phyloP scores from a whole-genome alignment of 1,140 invertebrate species.

The Drosophila rufa region DNA sequence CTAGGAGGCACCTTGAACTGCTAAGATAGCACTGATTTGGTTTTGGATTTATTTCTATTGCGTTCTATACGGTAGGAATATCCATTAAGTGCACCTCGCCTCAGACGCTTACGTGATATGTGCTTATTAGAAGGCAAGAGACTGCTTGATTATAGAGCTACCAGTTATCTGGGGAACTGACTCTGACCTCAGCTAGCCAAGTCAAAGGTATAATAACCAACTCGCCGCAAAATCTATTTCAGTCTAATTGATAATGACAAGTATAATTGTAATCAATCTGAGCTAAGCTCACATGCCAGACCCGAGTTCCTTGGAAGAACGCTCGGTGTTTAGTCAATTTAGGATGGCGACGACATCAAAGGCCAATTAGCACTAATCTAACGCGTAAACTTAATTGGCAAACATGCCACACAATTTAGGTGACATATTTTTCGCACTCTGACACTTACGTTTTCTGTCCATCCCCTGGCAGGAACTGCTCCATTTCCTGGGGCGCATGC shows the following conservation, averaged over 20 bases:
- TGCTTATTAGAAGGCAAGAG: slow-evolving; percentile 33
- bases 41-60: slow-evolving; percentile 24
- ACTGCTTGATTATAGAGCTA: slow-evolving; percentile 31
- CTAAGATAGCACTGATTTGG: slow-evolving; percentile 10
- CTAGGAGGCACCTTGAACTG: slow-evolving; percentile 13
- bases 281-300: neutral
- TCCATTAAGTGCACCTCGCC: slow-evolving; percentile 6
- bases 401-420: slow-evolving; percentile 46
- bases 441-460: slow-evolving; percentile 71
- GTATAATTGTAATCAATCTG: slow-evolving; percentile 37
- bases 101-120: slow-evolving; percentile 32
- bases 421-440: slow-evolving; percentile 47
- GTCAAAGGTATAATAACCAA: neutral
- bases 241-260: slow-evolving; percentile 14
- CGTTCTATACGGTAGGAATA: slow-evolving; percentile 21
- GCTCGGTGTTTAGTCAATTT: slow-evolving; percentile 34
- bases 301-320: slow-evolving; percentile 1
- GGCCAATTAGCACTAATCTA: slow-evolving; percentile 58
- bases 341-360: slow-evolving; percentile 46
- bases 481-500: slow-evolving; percentile 86
- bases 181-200: neutral
- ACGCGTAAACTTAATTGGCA: slow-evolving; percentile 62
- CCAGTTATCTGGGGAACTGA: slow-evolving; percentile 1
- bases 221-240: neutral
- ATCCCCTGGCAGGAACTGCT: slow-evolving; percentile 88